A percentile compares a stretch with the other conserved stretches of the same genome.
Conservation (phyloP, 2,888 invertebrate species). For the Agriopis marginaria region DNA sequence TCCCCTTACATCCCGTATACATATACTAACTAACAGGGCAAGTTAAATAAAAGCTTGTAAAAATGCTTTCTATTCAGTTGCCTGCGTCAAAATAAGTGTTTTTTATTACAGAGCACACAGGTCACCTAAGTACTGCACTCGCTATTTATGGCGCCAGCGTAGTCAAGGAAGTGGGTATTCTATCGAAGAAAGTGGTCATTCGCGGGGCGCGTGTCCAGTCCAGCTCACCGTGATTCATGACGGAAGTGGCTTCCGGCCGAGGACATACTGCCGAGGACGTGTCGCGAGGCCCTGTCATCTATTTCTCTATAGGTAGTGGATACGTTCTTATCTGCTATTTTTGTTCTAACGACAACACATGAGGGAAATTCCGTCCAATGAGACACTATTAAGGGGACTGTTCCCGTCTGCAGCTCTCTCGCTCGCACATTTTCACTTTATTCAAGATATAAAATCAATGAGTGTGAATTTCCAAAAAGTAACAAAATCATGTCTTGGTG, state of each 20-base stretch:
- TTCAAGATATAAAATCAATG: too few relatives aligned
- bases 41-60: too few relatives aligned
- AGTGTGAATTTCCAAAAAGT: too few relatives aligned
- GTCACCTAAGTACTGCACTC: background rate
- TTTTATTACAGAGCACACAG: background rate
- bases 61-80: background rate
- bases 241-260: constrained; percentile 67
- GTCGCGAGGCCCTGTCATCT: background rate
- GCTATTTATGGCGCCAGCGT: constrained; percentile 4
- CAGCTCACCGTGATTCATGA: constrained; percentile 45
- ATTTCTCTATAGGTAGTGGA: constrained; percentile 2
- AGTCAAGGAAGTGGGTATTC: constrained; percentile 25
- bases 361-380: background rate
- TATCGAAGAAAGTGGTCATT: constrained; percentile 41
- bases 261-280: constrained; percentile 44
- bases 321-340: background rate
- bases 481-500: too few relatives aligned
- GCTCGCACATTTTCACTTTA: too few relatives aligned
- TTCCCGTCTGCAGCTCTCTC: too few relatives aligned
- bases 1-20: too few relatives aligned
- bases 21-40: too few relatives aligned
- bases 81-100: background rate
- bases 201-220: constrained; percentile 26
- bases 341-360: constrained; percentile 7
- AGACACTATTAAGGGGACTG: too few relatives aligned